These are phyloP conservation scores for Virgularia gustaviana DNA, from an alignment of 92 coral and sea anemone species.

Conservation along the genomic window DNA sequence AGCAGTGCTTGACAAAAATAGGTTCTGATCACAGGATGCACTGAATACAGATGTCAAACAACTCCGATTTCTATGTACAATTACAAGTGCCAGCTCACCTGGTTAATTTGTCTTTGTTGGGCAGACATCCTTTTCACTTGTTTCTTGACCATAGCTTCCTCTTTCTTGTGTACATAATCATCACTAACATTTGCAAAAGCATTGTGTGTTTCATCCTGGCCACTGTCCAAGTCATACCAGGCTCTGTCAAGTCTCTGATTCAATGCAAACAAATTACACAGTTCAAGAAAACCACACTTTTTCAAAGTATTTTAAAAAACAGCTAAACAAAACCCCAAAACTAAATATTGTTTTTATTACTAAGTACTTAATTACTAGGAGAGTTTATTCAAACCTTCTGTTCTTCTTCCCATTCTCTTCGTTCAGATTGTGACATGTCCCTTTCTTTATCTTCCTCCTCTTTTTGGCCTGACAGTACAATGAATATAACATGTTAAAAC, in stretches of 20 bases:
- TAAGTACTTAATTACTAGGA: no score
- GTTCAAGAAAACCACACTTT: not conserved
- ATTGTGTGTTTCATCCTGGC: conserved; percentile 95
- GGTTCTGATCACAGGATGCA: not conserved
- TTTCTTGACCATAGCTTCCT: conserved; percentile 77
- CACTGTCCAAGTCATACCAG: conserved; percentile 99
- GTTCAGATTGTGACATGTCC: conserved; percentile 59
- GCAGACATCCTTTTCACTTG: conserved; percentile 90
- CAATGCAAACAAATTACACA: not conserved
- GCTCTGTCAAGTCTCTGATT: conserved; percentile 88
- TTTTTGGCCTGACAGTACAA: conserved; percentile 37
- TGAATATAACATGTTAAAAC: not conserved
- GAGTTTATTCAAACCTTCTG: conserved; percentile 91
- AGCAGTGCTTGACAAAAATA: no score
- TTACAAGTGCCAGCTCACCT: conserved; percentile 57
- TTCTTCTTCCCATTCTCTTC: conserved; percentile 95
- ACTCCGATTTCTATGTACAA: not conserved
- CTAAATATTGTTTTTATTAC: no score
- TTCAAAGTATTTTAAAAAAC: not conserved
- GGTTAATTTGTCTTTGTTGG: conserved; percentile 90
- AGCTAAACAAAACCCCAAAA: no score
- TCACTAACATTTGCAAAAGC: conserved; percentile 98
- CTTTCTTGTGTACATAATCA: conserved; percentile 84
- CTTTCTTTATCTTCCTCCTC: conserved; percentile 37
- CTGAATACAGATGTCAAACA: not conserved